A percentile compares a stretch with the other conserved stretches of the same genome.
phyloP scores from a whole-genome alignment of 2,797 vertebrate species.

The Peromyscus melanophrys region DNA sequence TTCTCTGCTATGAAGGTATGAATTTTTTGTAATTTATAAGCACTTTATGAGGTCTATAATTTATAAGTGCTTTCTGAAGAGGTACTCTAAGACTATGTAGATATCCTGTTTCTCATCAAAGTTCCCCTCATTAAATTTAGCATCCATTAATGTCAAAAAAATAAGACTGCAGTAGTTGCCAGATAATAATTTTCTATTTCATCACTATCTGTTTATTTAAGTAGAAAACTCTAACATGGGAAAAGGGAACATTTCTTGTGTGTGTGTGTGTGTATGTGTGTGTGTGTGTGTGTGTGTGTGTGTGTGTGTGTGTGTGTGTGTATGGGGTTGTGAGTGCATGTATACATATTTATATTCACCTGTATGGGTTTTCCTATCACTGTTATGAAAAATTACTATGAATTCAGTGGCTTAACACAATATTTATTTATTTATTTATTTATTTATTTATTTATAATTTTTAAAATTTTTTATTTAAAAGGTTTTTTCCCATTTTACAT shows the following conservation, averaged over 20 bases:
- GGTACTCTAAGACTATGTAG: not conserved
- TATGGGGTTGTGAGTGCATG: not conserved
- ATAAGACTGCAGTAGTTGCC: not conserved
- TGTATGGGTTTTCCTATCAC: not conserved
- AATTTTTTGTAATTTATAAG: not conserved
- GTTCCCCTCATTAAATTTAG: slow-evolving; percentile 17
- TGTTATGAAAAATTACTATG: not conserved
- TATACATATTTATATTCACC: no score
- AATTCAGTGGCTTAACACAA: not conserved
- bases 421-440: not conserved
- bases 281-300: not conserved
- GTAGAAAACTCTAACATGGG: not conserved
- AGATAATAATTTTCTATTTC: slow-evolving; percentile 28
- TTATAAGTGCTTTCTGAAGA: not conserved
- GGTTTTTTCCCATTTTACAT: no score
- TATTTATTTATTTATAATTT: no score
- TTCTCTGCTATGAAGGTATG: not conserved
- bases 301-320: not conserved
- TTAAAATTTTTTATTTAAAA: no score
- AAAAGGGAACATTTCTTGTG: not conserved
- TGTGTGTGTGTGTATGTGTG: not conserved
- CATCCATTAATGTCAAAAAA: not conserved
- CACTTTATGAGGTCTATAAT: not conserved
- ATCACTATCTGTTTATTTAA: not conserved
- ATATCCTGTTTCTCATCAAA: not conserved